phyloP scores from a whole-genome alignment of 2,888 invertebrate species.

The Phasia obesa region DNA sequence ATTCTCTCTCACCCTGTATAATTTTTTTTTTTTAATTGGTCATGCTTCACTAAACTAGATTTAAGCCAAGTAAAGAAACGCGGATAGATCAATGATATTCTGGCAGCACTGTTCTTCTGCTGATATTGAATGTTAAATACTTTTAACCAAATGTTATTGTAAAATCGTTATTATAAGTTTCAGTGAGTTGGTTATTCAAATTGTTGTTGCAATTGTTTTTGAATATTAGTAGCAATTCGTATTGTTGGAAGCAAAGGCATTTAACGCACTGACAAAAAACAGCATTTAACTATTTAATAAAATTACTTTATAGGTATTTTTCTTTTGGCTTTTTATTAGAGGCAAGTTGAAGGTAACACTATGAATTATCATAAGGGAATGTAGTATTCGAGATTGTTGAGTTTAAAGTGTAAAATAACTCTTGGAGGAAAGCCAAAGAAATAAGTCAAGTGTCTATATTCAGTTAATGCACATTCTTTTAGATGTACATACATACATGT shows the following conservation, averaged over 20 bases:
- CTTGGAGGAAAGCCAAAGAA: too few species aligned
- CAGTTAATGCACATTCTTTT: too few species aligned
- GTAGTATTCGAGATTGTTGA: conserved; percentile 1
- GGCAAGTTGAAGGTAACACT: conserved; percentile 43
- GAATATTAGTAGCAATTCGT: background rate
- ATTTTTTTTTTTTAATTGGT: too few species aligned
- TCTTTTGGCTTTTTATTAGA: conserved; percentile 29
- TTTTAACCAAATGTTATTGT: conserved; percentile 17
- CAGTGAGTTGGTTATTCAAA: background rate
- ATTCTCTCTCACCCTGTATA: too few species aligned
- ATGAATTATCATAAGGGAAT: conserved; percentile 24
- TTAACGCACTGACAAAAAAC: conserved; percentile 25
- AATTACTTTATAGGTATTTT: conserved; percentile 27
- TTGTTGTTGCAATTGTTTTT: conserved; percentile 16
- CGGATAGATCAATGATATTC: background rate
- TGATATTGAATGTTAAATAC: too few species aligned
- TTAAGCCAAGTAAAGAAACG: too few species aligned
- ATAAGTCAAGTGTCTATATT: too few species aligned
- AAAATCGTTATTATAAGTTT: conserved; percentile 9
- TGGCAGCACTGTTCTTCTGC: conserved; percentile 21
- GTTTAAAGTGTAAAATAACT: background rate
- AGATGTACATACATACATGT: too few species aligned
- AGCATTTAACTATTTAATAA: conserved; percentile 53
- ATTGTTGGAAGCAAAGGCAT: conserved; percentile 15
- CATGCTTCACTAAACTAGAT: too few species aligned